These are phyloP conservation scores for Cynocephalus volans DNA, from an alignment of 2,113 vertebrate genomes.

Conservation along the genomic window DNA sequence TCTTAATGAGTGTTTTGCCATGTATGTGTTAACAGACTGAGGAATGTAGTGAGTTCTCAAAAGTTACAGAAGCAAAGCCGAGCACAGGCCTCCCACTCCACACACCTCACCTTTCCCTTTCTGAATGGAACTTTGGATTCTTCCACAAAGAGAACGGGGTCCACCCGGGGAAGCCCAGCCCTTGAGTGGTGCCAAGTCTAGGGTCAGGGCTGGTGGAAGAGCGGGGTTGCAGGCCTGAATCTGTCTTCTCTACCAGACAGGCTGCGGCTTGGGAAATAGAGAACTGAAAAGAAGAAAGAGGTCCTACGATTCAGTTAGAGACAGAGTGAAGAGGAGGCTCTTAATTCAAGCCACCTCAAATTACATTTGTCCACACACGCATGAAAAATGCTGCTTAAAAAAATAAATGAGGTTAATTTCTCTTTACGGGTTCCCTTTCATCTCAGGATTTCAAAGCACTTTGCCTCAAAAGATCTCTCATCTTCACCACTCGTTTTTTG, in stretches of 20 bases:
- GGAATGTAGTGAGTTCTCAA: neutral
- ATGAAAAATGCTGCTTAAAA: conserved; percentile 74
- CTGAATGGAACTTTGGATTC: neutral
- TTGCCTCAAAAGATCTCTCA: conserved; percentile 59
- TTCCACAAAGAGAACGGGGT: neutral
- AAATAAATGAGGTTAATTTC: conserved; percentile 80
- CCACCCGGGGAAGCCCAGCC: neutral
- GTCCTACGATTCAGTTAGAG: neutral
- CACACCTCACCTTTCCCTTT: neutral
- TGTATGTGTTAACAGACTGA: neutral
- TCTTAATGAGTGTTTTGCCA: neutral
- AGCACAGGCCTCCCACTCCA: fast-evolving
- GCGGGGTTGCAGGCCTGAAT: neutral
- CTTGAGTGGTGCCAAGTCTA: neutral
- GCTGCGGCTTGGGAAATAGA: conserved; percentile 39
- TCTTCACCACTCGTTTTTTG: neutral
- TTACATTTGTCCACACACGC: conserved; percentile 80
- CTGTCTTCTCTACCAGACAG: neutral
- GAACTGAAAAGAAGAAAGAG: conserved; percentile 38
- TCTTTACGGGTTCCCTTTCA: conserved; percentile 77
- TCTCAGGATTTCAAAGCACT: conserved; percentile 78
- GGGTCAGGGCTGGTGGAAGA: too few species aligned
- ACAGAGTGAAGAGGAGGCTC: neutral
- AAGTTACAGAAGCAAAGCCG: neutral
- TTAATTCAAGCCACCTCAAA: conserved; percentile 35